phyloP scores from a whole-genome alignment of 2,113 vertebrate species.

The Melanerpes aurifrons region DNA sequence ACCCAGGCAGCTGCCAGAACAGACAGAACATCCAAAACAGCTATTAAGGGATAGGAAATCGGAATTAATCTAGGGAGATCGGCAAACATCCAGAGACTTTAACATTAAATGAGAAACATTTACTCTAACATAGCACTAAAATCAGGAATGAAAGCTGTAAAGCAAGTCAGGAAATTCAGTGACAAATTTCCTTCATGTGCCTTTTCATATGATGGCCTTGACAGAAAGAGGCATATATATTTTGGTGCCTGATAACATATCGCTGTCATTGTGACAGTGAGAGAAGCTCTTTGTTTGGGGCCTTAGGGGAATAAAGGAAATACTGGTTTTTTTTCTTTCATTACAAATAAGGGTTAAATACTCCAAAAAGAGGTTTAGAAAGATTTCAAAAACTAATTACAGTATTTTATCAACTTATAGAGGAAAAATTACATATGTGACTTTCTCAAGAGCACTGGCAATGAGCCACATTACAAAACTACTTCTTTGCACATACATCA shows the following conservation, averaged over 20 bases:
- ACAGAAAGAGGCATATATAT: not conserved
- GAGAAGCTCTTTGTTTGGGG: not conserved
- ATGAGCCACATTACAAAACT: constrained; percentile 42
- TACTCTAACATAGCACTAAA: not conserved
- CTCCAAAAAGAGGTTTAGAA: not conserved
- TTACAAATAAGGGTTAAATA: constrained; percentile 28
- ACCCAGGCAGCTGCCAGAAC: not conserved
- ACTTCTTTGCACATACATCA: not conserved
- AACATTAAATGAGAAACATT: not conserved
- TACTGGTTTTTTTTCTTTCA: not conserved
- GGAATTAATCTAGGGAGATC: not conserved
- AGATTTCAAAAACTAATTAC: constrained; percentile 7
- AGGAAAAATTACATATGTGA: constrained; percentile 17
- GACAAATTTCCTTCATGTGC: not conserved
- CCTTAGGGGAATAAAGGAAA: not conserved
- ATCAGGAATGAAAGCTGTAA: not conserved
- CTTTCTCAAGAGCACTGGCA: constrained; percentile 57
- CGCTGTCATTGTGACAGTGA: not conserved
- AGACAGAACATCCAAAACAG: not conserved
- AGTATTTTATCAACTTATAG: not conserved
- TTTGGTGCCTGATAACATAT: not conserved
- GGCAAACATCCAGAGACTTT: not conserved
- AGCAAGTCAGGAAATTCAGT: not conserved
- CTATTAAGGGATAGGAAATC: not conserved
- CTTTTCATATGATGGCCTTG: not conserved